Conservation (phyloP, 2,888 invertebrate species). For the Caenorhabditis zanzibari region DNA sequence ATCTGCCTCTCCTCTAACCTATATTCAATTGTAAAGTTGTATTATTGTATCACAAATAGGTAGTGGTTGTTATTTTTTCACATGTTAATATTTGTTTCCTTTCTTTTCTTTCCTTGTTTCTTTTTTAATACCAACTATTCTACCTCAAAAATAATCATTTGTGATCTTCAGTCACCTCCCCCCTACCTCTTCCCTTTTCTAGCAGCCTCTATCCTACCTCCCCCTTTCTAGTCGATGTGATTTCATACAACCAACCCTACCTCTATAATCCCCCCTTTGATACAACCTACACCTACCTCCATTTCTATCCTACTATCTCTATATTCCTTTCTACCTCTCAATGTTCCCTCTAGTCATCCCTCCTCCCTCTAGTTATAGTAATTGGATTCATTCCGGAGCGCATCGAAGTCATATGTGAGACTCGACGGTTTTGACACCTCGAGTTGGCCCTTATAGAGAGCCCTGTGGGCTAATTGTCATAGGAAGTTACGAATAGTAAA, state of each 20-base stretch:
- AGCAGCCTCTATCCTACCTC: conserved; percentile 20
- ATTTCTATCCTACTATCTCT: neutral
- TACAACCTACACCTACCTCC: conserved; percentile 4
- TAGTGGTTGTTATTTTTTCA: conserved; percentile 52
- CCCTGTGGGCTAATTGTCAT: conserved; percentile 16
- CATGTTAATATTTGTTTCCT: neutral
- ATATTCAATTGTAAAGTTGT: neutral
- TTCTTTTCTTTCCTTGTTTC: conserved; percentile 1
- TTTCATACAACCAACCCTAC: conserved; percentile 35
- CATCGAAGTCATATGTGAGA: neutral
- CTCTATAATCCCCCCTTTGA: conserved; percentile 27
- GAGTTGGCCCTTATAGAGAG: neutral
- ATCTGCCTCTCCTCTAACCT: too few species aligned
- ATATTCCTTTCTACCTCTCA: neutral
- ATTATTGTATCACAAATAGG: conserved; percentile 6
- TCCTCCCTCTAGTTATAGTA: too few species aligned
- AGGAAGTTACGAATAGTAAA: neutral
- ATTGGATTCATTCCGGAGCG: neutral
- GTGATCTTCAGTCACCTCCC: conserved; percentile 17
- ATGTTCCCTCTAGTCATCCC: neutral
- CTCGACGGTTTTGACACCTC: neutral
- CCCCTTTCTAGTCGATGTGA: neutral
- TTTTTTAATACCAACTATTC: neutral
- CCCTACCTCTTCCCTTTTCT: conserved; percentile 14
- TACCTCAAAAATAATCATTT: conserved; percentile 33